Conservation (phyloP, 1,140 invertebrate species). For the Oncopodura yosiiana region DNA sequence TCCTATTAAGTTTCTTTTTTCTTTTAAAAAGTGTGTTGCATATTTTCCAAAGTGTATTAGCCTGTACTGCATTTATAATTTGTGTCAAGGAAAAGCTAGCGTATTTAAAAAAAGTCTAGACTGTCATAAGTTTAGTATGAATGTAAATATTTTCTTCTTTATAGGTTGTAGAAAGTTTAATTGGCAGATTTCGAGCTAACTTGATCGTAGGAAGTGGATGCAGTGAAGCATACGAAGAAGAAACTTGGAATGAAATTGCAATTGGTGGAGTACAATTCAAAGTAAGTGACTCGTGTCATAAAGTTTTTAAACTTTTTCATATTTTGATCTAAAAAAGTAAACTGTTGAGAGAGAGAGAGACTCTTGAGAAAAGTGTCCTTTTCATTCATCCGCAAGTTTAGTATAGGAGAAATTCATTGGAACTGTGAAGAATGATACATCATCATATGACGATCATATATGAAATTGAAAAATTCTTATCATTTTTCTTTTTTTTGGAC, state of each 20-base stretch:
- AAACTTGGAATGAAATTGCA: conserved; percentile 53
- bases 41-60: too few relatives aligned
- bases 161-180: conserved; percentile 40
- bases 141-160: background rate
- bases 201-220: conserved; percentile 43
- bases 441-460: too few relatives aligned
- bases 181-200: conserved; percentile 50
- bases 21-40: too few relatives aligned
- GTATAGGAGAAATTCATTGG: too few relatives aligned
- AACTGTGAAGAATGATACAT: too few relatives aligned
- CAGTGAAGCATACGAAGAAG: conserved; percentile 57
- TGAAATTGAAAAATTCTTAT: conserved; percentile 31
- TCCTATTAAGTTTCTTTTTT: background rate
- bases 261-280: conserved; percentile 60
- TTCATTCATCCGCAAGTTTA: too few relatives aligned
- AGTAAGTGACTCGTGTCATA: conserved; percentile 41
- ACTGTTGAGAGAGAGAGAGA: background rate
- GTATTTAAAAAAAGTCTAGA: too few relatives aligned
- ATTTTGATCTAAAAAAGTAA: too few relatives aligned
- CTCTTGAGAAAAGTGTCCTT: background rate
- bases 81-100: too few relatives aligned
- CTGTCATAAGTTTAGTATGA: too few relatives aligned
- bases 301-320: background rate
- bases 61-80: too few relatives aligned
- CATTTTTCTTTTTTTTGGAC: conserved; percentile 14